A percentile compares a stretch with the other conserved stretches of the same genome.
These are phyloP conservation scores for Pelodiscus sinensis DNA, from an alignment of 2,113 vertebrate genomes.

Conservation along the genomic window DNA sequence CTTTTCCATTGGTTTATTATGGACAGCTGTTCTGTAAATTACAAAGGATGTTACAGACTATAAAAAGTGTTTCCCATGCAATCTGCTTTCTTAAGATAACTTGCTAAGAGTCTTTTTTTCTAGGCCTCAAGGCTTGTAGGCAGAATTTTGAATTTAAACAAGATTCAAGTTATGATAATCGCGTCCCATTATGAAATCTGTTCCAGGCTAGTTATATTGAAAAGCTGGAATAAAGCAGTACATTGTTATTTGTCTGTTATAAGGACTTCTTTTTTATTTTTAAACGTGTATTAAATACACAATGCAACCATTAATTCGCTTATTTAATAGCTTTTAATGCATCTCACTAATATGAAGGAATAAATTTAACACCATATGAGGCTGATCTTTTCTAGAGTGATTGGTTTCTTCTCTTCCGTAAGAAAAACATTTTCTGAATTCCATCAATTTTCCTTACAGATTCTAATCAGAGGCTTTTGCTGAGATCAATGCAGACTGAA, in stretches of 20 bases:
- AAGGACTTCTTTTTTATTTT: background rate
- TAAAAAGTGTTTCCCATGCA: constrained; percentile 67
- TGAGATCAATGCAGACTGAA: background rate
- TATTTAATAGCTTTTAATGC: background rate
- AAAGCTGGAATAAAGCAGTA: constrained; percentile 47
- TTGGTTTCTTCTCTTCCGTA: constrained; percentile 9
- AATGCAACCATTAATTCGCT: background rate
- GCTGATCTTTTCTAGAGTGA: background rate
- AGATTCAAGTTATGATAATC: constrained; percentile 74
- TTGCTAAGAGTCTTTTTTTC: constrained; percentile 56
- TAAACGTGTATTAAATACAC: background rate
- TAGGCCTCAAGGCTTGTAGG: constrained; percentile 56
- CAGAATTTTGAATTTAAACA: constrained; percentile 74
- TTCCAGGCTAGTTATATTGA: constrained; percentile 48
- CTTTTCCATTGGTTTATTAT: constrained; percentile 69
- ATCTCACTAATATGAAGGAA: background rate
- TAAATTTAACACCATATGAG: background rate
- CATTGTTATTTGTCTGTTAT: background rate
- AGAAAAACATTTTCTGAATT: constrained; percentile 8
- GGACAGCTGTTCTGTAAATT: constrained; percentile 70
- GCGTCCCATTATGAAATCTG: constrained; percentile 56
- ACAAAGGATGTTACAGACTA: constrained; percentile 71
- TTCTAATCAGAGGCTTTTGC: background rate
- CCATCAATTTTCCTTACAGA: constrained; percentile 17
- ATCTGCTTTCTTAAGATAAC: constrained; percentile 70